phyloP scores from a whole-genome alignment of 2,797 vertebrate species.

The Pampus argenteus region DNA sequence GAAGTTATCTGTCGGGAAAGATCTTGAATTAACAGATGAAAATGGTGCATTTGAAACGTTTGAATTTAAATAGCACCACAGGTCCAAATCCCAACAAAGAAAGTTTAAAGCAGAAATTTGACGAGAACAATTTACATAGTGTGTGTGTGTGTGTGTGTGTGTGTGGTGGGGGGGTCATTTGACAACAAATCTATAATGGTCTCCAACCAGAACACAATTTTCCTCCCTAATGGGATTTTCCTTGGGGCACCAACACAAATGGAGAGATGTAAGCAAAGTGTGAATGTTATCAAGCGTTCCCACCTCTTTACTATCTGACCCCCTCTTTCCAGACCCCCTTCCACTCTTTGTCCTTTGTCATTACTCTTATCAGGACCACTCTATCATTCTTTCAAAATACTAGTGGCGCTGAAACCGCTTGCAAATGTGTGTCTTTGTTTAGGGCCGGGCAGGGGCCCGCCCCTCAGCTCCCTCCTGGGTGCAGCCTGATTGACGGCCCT shows the following conservation, averaged over 20 bases:
- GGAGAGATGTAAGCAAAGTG: conserved; percentile 82
- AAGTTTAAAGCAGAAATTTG: background rate
- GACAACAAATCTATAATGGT: conserved; percentile 10
- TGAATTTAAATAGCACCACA: background rate
- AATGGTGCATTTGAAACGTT: background rate
- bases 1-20: background rate
- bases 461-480: conserved; percentile 79
- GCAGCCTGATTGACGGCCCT: conserved; percentile 84
- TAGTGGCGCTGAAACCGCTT: conserved; percentile 78
- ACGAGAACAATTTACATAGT: background rate
- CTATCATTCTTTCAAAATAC: conserved; percentile 84
- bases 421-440: conserved; percentile 87
- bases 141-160: too few species aligned
- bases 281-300: conserved; percentile 85
- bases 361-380: conserved; percentile 85
- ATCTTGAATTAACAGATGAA: background rate
- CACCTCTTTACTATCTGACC: conserved; percentile 79
- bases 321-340: conserved; percentile 64
- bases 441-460: conserved; percentile 68
- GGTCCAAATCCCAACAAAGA: background rate
- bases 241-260: conserved; percentile 76
- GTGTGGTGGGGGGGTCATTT: too few species aligned
- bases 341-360: conserved; percentile 82
- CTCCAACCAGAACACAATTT: conserved; percentile 52
- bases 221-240: conserved; percentile 82